Evolutionary conservation across 1,140 invertebrate species (phyloP).

Genomic region (Elymnias hypermnestra): DNA sequence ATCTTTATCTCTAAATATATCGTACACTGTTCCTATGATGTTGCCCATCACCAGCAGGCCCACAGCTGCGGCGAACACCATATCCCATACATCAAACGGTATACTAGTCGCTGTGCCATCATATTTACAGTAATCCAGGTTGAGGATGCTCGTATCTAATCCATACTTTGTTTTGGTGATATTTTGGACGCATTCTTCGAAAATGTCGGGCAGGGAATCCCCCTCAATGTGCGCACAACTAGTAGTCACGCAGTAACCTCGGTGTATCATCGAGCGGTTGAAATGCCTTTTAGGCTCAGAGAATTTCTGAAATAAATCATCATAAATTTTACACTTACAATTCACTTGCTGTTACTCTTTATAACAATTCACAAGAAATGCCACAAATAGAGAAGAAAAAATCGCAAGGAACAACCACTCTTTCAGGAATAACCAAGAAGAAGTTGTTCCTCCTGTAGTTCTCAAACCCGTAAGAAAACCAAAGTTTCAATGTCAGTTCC

Average conservation of each 20-base stretch:
- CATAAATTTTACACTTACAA: too few relatives aligned
- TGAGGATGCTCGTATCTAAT: slow-evolving; percentile 19
- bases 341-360: too few relatives aligned
- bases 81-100: slow-evolving; percentile 22
- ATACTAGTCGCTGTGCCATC: neutral
- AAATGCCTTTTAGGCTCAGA: slow-evolving; percentile 30
- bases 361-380: too few relatives aligned
- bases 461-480: too few relatives aligned
- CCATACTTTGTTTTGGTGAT: slow-evolving; percentile 24
- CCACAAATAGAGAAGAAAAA: too few relatives aligned
- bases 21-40: slow-evolving; percentile 34
- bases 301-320: slow-evolving; percentile 24
- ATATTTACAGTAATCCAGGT: slow-evolving; percentile 30
- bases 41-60: slow-evolving; percentile 28
- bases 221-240: slow-evolving; percentile 24
- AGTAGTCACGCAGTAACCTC: slow-evolving; percentile 36
- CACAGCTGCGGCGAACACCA: slow-evolving; percentile 20
- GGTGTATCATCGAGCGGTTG: slow-evolving; percentile 38
- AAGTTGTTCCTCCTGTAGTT: too few relatives aligned
- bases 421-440: too few relatives aligned
- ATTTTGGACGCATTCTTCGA: slow-evolving; percentile 33
- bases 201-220: slow-evolving; percentile 7
- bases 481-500: too few relatives aligned
- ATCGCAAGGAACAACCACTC: too few relatives aligned
- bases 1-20: slow-evolving; percentile 26